phyloP scores from a whole-genome alignment of 2,797 vertebrate species.

The Morus bassanus region DNA sequence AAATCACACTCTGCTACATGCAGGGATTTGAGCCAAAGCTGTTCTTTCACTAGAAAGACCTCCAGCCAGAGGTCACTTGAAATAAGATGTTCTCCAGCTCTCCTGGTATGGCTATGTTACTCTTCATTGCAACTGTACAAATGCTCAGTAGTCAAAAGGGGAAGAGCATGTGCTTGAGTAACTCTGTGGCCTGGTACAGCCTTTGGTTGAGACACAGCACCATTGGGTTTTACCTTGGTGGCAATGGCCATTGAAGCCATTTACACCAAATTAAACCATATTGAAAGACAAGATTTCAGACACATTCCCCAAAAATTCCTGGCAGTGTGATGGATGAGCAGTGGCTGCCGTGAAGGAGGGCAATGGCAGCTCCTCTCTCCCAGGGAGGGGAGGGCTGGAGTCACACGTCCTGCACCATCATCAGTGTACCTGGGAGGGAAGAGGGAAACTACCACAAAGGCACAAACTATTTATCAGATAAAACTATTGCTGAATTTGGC shows the following conservation, averaged over 20 bases:
- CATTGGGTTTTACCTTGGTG: neutral
- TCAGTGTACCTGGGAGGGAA: neutral
- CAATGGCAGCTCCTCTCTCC: neutral
- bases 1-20: neutral
- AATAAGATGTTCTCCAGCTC: neutral
- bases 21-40: neutral
- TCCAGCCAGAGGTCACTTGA: neutral
- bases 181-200: neutral
- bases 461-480: neutral
- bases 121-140: neutral
- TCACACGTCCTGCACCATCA: neutral
- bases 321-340: neutral
- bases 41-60: neutral
- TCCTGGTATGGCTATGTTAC: neutral
- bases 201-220: neutral
- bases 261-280: neutral
- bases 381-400: neutral
- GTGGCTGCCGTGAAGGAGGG: neutral
- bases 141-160: neutral
- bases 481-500: neutral
- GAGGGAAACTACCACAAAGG: neutral
- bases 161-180: neutral
- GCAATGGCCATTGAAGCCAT: neutral
- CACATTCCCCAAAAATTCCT: neutral
- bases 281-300: neutral